These are phyloP conservation scores for Ancistrus triradiatus DNA, from an alignment of 2,113 vertebrate species.

Conservation along the genomic window DNA sequence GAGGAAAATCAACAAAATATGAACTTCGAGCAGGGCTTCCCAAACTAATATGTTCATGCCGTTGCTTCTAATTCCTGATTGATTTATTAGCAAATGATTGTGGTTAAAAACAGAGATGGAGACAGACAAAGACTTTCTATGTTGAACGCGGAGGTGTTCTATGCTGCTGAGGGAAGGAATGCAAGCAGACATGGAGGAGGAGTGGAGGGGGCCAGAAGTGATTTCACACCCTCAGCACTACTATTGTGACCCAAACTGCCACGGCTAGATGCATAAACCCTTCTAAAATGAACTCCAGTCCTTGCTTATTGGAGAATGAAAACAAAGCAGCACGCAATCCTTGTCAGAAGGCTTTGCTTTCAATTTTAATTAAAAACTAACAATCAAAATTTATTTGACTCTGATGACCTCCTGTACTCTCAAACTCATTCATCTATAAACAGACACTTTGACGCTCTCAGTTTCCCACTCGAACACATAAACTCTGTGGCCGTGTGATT, in stretches of 20 bases:
- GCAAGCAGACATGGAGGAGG: conserved; percentile 24
- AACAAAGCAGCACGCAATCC: conserved; percentile 33
- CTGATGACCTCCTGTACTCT: conserved; percentile 45
- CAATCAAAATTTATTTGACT: conserved; percentile 60
- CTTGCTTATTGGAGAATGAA: conserved; percentile 5
- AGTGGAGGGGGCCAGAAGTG: conserved; percentile 5
- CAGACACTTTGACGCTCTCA: conserved; percentile 12
- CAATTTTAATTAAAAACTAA: conserved; percentile 72
- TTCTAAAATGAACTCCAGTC: not conserved
- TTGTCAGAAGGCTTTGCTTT: conserved; percentile 55
- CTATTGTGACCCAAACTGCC: conserved; percentile 22
- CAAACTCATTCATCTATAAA: conserved; percentile 18
- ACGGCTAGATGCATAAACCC: conserved; percentile 14
- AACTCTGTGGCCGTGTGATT: conserved; percentile 37
- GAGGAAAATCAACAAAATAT: too few species aligned
- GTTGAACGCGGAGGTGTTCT: conserved; percentile 17
- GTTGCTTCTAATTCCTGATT: conserved; percentile 1
- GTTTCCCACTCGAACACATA: conserved; percentile 36
- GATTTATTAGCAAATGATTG: conserved; percentile 17
- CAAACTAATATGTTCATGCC: not conserved
- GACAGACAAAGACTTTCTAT: conserved; percentile 28
- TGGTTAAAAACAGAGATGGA: not conserved
- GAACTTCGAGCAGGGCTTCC: not conserved
- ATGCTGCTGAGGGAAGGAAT: conserved; percentile 25
- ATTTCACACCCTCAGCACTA: conserved; percentile 51